Evolutionary conservation across 2,888 invertebrate genomes (phyloP), one percentile per base, ranked within the genome.

Genomic region (Hemistola chrysoprasaria): DNA sequence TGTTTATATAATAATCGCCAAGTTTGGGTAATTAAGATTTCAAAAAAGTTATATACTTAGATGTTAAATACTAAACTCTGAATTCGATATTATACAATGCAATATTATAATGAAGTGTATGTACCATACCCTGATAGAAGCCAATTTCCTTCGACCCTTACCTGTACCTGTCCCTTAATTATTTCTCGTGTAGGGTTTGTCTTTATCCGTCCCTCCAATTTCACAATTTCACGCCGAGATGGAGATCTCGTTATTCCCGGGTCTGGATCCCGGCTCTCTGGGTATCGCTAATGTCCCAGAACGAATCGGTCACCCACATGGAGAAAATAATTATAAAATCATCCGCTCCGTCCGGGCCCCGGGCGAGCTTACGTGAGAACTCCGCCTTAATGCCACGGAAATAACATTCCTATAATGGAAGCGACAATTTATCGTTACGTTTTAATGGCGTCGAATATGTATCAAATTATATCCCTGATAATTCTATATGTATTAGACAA

Each of bases 161-260:
- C 43, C 43, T 39, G 43, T 38, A 44, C 38, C 42, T 34, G n/a
- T 34, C 11, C 38, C 38, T 38, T 47, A 41, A 44, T 52, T 37
- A 51, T 48, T 37, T 30, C 40, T 36, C 33, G 38, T 40, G 28
- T 54, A 53, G 61, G 59, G 56, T 68, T 70, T 65, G 60, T 58
- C 59, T 55, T 59, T 62, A 53, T 49, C 56, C 67, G 56, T 68
- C 74, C 70, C 69, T 70, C 81, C 78, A 77, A 84, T 82, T 82
- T 81, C 67, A 79, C 82, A 85, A 87, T 87, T 87, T 87, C 87
- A 87, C 84, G 87, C 77, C 68, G 68, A 76, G 73, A 52, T 73
- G 78, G 74, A 79, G 71, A 80, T 80, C 83, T 84, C 75, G 83
- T 83, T 79, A 79, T 69, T 70, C 52, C 70, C 70, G 75, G 78